These are phyloP conservation scores for Cheilosia scutellata DNA, from an alignment of 2,888 invertebrate species.

Conservation along the genomic window DNA sequence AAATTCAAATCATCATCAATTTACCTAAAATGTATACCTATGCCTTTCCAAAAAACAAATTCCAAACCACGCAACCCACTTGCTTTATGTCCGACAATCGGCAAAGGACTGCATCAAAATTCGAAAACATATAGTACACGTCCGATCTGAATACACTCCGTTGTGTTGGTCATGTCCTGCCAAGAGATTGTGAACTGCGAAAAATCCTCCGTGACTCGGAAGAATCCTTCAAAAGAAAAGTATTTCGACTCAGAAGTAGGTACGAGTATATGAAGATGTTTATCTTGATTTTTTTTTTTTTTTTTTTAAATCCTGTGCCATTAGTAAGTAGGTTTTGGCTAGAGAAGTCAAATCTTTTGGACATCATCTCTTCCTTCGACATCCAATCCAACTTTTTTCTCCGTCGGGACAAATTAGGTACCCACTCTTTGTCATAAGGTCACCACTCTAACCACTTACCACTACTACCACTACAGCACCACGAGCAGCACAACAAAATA, in stretches of 20 bases:
- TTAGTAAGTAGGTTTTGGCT: constrained; percentile 60
- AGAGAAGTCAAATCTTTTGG: constrained; percentile 56
- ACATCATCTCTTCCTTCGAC: constrained; percentile 51
- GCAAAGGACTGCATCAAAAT: constrained; percentile 32
- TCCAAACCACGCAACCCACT: constrained; percentile 6
- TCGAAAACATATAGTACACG: constrained; percentile 50
- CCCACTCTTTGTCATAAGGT: constrained; percentile 51
- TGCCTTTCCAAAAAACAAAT: background rate
- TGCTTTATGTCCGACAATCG: constrained; percentile 24
- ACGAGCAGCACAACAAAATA: constrained; percentile 28
- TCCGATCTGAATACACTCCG: constrained; percentile 44
- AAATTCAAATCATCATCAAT: background rate
- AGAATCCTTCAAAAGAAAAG: constrained; percentile 33
- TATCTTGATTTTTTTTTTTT: constrained; percentile 62
- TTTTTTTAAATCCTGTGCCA: constrained; percentile 37
- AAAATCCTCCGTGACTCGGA: constrained; percentile 47
- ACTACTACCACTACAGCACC: constrained; percentile 29
- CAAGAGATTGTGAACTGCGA: constrained; percentile 48
- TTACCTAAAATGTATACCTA: background rate
- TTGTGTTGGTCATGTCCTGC: constrained; percentile 71
- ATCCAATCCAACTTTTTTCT: constrained; percentile 36
- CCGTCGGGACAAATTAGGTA: constrained; percentile 65
- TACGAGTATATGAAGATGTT: constrained; percentile 44
- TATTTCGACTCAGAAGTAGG: background rate
- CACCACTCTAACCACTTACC: constrained; percentile 28